Conservation (phyloP, 2,797 vertebrate species). For the Pipistrellus kuhlii region DNA sequence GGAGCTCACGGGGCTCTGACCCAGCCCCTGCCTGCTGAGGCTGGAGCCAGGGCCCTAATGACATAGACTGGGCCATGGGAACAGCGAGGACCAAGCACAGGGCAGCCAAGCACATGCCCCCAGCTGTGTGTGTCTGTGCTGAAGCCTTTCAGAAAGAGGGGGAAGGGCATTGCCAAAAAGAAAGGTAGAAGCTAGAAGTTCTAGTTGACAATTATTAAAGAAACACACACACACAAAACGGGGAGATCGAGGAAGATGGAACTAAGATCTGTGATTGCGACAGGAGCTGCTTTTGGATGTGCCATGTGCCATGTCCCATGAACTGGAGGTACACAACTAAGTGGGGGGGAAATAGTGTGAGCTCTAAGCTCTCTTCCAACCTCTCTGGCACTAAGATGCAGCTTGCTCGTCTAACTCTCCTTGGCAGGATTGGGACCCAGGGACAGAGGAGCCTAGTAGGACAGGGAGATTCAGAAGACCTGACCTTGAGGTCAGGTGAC, state of each 20-base stretch:
- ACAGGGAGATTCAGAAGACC: not conserved
- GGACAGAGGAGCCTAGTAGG: rapidly evolving
- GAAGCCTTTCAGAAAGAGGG: not conserved
- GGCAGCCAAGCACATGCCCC: not conserved
- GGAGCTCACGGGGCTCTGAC: not conserved
- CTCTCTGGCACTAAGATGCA: not conserved
- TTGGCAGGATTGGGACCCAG: not conserved
- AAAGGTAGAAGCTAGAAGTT: not conserved
- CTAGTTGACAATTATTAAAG: not conserved
- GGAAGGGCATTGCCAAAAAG: not conserved
- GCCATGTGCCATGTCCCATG: not conserved
- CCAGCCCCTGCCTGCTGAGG: not conserved
- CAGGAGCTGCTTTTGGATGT: not conserved
- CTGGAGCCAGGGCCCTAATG: not conserved
- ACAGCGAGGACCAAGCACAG: not conserved
- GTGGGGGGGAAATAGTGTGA: not conserved
- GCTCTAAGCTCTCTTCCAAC: not conserved
- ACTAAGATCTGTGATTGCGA: no score
- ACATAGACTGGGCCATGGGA: not conserved
- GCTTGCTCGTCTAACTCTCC: not conserved
- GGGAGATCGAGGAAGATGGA: no score
- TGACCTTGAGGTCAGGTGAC: not conserved
- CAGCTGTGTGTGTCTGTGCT: not conserved
- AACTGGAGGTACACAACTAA: not conserved
- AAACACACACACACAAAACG: not conserved